Conservation (phyloP, 2,888 invertebrate species). For the Cryptocephalus moraei region DNA sequence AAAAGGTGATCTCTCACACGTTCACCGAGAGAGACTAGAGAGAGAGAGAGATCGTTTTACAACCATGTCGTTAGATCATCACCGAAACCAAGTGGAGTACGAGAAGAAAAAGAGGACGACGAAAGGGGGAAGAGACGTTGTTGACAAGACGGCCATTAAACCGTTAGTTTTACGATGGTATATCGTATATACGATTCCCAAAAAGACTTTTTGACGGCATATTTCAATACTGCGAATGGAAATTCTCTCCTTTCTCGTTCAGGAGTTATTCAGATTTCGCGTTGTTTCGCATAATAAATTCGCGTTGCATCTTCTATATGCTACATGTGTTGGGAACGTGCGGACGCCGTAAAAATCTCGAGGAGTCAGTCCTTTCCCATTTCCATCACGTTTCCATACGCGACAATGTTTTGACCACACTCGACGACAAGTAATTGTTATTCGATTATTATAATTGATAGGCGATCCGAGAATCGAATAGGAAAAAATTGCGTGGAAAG, state of each 20-base stretch:
- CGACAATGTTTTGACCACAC: slow-evolving; percentile 9
- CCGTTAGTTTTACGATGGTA: slow-evolving; percentile 17
- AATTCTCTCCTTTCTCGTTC: too few species aligned
- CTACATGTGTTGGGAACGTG: slow-evolving; percentile 13
- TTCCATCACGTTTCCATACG: slow-evolving; percentile 11
- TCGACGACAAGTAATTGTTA: slow-evolving; percentile 1
- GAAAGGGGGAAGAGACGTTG: too few species aligned
- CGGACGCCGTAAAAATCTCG: slow-evolving; percentile 12
- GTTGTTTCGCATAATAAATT: slow-evolving; percentile 13
- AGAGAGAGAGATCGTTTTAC: slow-evolving; percentile 16
- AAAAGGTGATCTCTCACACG: background rate
- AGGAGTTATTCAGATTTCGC: slow-evolving; percentile 4
- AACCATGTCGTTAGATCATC: slow-evolving; percentile 24
- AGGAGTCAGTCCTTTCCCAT: slow-evolving; percentile 8
- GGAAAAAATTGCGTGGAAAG: too few species aligned
- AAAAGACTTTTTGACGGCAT: slow-evolving; percentile 7
- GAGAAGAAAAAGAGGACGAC: too few species aligned
- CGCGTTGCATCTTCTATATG: slow-evolving; percentile 10
- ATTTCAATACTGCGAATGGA: too few species aligned
- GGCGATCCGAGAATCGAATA: too few species aligned
- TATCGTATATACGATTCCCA: slow-evolving; percentile 5
- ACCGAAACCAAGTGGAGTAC: slow-evolving; percentile 7
- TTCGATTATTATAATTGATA: background rate
- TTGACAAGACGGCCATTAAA: slow-evolving; percentile 26
- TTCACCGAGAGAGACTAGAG: background rate